Conservation (phyloP, 2,888 invertebrate genomes). For the Lycia hirtaria region DNA sequence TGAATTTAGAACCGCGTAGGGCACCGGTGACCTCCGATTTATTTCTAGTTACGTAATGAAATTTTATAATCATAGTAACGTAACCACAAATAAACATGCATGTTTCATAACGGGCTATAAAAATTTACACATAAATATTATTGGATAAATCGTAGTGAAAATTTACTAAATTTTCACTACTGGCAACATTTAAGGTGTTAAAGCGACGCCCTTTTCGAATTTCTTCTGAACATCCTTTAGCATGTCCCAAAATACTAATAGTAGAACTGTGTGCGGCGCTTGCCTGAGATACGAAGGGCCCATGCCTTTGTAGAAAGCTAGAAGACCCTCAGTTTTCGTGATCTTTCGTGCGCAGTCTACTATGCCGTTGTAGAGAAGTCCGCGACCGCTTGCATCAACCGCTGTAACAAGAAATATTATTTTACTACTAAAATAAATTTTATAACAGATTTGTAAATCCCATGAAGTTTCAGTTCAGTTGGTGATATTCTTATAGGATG, state of each 20-base stretch:
- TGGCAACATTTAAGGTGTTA: background rate
- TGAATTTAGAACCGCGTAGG: too few relatives aligned
- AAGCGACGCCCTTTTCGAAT: constrained; percentile 41
- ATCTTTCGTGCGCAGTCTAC: constrained; percentile 92
- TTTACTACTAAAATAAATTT: background rate
- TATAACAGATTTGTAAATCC: background rate
- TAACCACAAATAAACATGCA: too few relatives aligned
- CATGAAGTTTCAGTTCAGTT: background rate
- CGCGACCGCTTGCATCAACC: constrained; percentile 87
- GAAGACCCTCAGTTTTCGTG: constrained; percentile 89
- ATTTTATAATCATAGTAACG: too few relatives aligned
- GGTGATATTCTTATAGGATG: too few relatives aligned
- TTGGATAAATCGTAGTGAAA: too few relatives aligned
- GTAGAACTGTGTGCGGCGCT: constrained; percentile 95
- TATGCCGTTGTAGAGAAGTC: constrained; percentile 89
- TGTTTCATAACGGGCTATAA: too few relatives aligned
- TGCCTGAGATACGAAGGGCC: constrained; percentile 95
- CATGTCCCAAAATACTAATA: constrained; percentile 95
- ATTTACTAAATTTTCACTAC: too few relatives aligned
- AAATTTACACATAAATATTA: too few relatives aligned
- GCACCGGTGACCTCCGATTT: too few relatives aligned
- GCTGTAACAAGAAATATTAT: constrained; percentile 66
- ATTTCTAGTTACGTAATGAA: too few relatives aligned
- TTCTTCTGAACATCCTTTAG: constrained; percentile 80
- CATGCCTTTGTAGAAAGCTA: constrained; percentile 96